Conservation (phyloP, 2,888 invertebrate genomes). For the Lithophane ornitopus region DNA sequence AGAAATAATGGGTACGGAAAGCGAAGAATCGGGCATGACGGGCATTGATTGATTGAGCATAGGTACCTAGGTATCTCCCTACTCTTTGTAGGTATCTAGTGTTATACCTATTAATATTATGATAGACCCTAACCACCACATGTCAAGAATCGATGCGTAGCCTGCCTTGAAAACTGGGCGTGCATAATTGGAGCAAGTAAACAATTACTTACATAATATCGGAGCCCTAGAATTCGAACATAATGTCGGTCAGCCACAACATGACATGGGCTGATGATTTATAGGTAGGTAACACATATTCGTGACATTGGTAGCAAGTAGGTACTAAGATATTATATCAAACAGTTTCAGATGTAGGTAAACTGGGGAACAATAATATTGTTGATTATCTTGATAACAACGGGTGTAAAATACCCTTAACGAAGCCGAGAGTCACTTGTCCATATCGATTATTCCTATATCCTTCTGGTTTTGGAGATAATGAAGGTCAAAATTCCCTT, state of each 20-base stretch:
- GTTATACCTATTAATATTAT: not conserved
- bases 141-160: constrained; percentile 10
- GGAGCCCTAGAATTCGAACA: constrained; percentile 36
- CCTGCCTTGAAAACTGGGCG: constrained; percentile 38
- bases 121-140: not conserved
- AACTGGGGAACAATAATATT: not conserved
- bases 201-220: constrained; percentile 45
- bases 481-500: too few relatives aligned
- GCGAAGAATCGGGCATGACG: too few relatives aligned
- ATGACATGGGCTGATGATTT: constrained; percentile 32
- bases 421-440: too few relatives aligned
- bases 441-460: too few relatives aligned
- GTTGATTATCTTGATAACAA: not conserved
- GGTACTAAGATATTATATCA: not conserved
- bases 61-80: not conserved
- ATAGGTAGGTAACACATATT: constrained; percentile 33
- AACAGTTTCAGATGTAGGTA: not conserved
- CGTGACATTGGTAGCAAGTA: constrained; percentile 23
- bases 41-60: too few relatives aligned
- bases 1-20: not conserved
- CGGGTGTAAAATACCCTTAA: not conserved
- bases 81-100: not conserved
- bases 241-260: constrained; percentile 41
- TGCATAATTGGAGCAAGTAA: constrained; percentile 39
- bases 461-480: too few relatives aligned